Evolutionary conservation across 2,888 invertebrate species (phyloP).

Genomic region (Eilema depressum): DNA sequence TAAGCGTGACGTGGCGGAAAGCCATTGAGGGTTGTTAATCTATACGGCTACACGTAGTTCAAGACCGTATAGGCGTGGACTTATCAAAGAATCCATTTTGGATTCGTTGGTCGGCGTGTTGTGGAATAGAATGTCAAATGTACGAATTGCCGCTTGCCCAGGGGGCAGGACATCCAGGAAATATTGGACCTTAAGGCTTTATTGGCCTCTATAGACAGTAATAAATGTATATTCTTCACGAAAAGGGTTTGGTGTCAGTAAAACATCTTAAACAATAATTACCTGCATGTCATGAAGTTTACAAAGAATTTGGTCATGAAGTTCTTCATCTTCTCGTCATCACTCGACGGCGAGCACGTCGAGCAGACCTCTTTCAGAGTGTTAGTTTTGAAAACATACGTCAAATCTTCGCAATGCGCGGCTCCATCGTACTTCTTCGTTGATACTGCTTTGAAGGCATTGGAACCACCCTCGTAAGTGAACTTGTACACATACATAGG

Average conservation of each 20-base stretch:
- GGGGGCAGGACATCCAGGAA: too few relatives aligned
- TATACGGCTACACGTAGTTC: too few relatives aligned
- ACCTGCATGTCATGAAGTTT: slow-evolving; percentile 72
- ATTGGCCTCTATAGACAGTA: too few relatives aligned
- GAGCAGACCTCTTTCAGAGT: slow-evolving; percentile 52
- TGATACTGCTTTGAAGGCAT: slow-evolving; percentile 74
- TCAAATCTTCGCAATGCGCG: slow-evolving; percentile 88
- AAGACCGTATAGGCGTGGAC: too few relatives aligned
- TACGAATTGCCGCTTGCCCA: too few relatives aligned
- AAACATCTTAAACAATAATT: slow-evolving; percentile 36
- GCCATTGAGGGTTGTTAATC: too few relatives aligned
- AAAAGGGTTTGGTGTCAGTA: neutral
- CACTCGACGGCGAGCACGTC: slow-evolving; percentile 41
- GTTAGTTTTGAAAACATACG: slow-evolving; percentile 81
- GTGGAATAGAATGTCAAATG: too few relatives aligned
- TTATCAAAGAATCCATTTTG: too few relatives aligned
- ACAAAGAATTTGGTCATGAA: slow-evolving; percentile 68
- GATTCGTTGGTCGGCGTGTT: too few relatives aligned
- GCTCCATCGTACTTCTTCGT: slow-evolving; percentile 79
- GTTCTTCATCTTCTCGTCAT: slow-evolving; percentile 62
- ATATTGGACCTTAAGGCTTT: too few relatives aligned
- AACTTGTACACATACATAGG: slow-evolving; percentile 86
- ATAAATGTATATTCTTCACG: too few relatives aligned
- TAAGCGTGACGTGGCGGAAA: neutral
- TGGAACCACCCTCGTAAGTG: slow-evolving; percentile 79